Percentiles rank a stretch among this genome's conserved stretches.
These are phyloP conservation scores for Balaeniceps rex DNA, from an alignment of 2,113 vertebrate species.

Conservation along the genomic window DNA sequence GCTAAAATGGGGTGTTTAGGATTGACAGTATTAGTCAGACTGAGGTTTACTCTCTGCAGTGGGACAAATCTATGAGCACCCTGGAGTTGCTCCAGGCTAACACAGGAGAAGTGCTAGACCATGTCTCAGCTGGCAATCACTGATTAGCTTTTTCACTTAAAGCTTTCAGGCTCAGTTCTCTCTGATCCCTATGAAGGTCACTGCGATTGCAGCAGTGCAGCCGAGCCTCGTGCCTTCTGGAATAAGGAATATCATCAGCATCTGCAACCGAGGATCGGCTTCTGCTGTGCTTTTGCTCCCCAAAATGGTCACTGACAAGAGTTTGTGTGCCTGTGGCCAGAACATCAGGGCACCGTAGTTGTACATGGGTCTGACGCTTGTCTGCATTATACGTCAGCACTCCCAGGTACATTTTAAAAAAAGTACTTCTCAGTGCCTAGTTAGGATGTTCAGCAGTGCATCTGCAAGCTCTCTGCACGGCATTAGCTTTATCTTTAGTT, in stretches of 20 bases:
- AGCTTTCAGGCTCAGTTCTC: neutral
- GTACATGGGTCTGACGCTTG: accelerated
- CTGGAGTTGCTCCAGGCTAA: neutral
- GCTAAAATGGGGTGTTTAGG: neutral
- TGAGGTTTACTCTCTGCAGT: neutral
- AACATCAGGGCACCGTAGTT: neutral
- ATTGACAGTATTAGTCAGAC: neutral
- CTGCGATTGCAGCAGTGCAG: neutral
- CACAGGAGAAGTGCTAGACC: neutral
- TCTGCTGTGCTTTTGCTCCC: neutral
- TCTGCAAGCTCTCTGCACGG: slow-evolving; percentile 3
- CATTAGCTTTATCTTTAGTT: neutral
- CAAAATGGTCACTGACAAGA: neutral
- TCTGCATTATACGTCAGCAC: neutral
- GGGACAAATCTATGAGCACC: neutral
- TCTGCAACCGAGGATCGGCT: accelerated
- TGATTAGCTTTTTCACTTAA: neutral
- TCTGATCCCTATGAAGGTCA: slow-evolving; percentile 14
- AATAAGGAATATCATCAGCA: neutral
- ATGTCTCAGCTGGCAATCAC: neutral
- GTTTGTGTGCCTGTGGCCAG: neutral
- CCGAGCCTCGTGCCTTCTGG: neutral
- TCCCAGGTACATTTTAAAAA: neutral
- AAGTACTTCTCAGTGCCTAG: neutral
- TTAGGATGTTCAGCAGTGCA: neutral